Evolutionary conservation across 1,140 invertebrate species (phyloP), one percentile per base, ranked within the genome.

Genomic region (Colletes gigas): DNA sequence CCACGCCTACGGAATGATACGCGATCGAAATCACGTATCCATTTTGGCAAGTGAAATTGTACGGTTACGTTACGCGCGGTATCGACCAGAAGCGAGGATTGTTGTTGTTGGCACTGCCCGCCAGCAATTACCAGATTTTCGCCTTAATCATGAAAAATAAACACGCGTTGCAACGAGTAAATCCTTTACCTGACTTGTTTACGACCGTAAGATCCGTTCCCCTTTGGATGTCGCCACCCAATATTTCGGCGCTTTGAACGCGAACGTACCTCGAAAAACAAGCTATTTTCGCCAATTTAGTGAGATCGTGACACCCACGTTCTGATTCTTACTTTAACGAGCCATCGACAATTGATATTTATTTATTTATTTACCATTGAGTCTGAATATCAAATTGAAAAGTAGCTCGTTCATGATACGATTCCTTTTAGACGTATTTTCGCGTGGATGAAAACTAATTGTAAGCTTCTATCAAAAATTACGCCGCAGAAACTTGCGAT

Each of bases 21-120:
- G 30, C 9, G 10, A 15, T 55, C 17, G 30, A 55, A 55, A 75
- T 66, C 30, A n/a, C 39, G 17, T 10, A 8, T 39, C 0, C 54
- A 4, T 19, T 60, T 77, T 52, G 75, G 44, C 52, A 15, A 39
- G 73, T 30, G 30, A 41, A 30, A 63, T 41, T 57, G 30, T 76
- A 52, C 6, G 57, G 63, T 65, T 3, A 39, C 30, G 9, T 75
- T 66, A 75, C 17, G 7, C 39, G 14, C 30, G 10, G 30, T 55
- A 67, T 57, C n/a, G 62, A 66, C 15, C n/a, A 17, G 59, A 17
- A 15, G 14, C 44, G 8, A 60, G 41, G 9, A 47, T 50, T 12
- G 63, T n/a, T 47, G 15, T 30, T 73, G 10, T 57, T 67, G 15
- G 52, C 19, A 30, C 21, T 30, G 14, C n/a, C 14, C 30, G 3